phyloP scores from a whole-genome alignment of 2,797 vertebrate genomes.

The Halcyon badia region DNA sequence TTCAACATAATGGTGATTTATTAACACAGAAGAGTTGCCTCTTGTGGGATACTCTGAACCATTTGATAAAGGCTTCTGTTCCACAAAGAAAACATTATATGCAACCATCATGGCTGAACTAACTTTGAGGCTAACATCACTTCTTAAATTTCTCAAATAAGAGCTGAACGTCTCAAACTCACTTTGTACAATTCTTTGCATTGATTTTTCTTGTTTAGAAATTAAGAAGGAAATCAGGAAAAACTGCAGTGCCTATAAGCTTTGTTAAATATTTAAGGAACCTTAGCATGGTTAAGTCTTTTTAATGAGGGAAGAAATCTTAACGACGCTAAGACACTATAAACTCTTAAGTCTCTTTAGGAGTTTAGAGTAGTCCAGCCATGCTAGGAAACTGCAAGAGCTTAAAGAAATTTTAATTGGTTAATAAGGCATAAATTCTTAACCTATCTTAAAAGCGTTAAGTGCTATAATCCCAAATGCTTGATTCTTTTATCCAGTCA shows the following conservation, averaged over 20 bases:
- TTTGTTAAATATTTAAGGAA: neutral
- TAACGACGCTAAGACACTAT: neutral
- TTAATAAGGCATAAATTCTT: conserved; percentile 33
- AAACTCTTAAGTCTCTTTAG: neutral
- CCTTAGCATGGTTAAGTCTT: neutral
- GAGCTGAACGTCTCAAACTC: neutral
- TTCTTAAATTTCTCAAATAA: neutral
- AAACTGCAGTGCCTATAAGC: neutral
- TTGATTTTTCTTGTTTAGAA: neutral
- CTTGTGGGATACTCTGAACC: neutral
- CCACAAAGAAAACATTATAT: neutral
- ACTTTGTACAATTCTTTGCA: neutral
- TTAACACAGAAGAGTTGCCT: neutral
- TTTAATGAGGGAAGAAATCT: conserved; percentile 32
- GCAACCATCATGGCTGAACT: neutral
- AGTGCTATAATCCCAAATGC: conserved; percentile 9
- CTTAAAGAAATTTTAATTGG: conserved; percentile 43
- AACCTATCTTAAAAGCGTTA: conserved; percentile 10
- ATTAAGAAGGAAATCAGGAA: neutral
- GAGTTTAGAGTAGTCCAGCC: neutral
- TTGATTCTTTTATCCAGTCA: conserved; percentile 25
- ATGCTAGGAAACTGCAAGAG: neutral
- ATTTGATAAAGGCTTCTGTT: neutral
- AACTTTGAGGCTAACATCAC: neutral
- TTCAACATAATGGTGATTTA: neutral